A percentile compares a stretch with the other conserved stretches of the same genome.
Conservation (phyloP, 1,140 invertebrate genomes). For the Telenomus remus region DNA sequence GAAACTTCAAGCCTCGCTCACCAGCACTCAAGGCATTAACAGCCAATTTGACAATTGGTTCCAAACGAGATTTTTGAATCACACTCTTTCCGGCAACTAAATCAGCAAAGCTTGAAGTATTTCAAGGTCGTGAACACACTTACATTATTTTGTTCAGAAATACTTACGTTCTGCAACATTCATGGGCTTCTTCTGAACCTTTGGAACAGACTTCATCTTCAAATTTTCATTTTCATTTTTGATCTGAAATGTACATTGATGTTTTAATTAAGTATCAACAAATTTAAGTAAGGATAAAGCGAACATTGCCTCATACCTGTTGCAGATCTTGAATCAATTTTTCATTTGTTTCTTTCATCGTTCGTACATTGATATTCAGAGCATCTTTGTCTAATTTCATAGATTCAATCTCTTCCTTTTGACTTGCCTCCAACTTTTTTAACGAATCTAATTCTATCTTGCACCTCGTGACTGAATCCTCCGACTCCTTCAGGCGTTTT, state of each 20-base stretch:
- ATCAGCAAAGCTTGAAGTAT: slow-evolving; percentile 62
- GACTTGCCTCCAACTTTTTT: slow-evolving; percentile 68
- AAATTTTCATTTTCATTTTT: slow-evolving; percentile 64
- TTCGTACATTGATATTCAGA: slow-evolving; percentile 63
- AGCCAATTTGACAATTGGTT: slow-evolving; percentile 59
- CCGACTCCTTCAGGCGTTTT: slow-evolving; percentile 60
- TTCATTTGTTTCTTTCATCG: slow-evolving; percentile 64
- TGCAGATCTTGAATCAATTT: slow-evolving; percentile 67
- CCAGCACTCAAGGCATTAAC: slow-evolving; percentile 64
- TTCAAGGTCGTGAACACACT: slow-evolving; percentile 21
- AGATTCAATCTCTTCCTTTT: slow-evolving; percentile 66
- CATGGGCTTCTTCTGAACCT: slow-evolving; percentile 39
- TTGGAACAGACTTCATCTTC: slow-evolving; percentile 54
- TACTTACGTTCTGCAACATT: slow-evolving; percentile 60
- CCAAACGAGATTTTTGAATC: slow-evolving; percentile 65
- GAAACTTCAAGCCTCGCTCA: slow-evolving; percentile 65
- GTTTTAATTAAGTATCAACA: too few relatives aligned
- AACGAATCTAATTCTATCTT: slow-evolving; percentile 71
- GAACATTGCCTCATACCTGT: slow-evolving; percentile 58
- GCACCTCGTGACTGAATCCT: slow-evolving; percentile 65
- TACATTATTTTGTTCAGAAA: slow-evolving; percentile 10
- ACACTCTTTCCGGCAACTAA: slow-evolving; percentile 57
- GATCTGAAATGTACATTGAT: slow-evolving; percentile 59
- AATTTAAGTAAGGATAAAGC: too few relatives aligned
- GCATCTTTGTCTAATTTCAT: slow-evolving; percentile 69